Conservation (phyloP, 1,140 invertebrate genomes). For the Drosophila prosaltans region DNA sequence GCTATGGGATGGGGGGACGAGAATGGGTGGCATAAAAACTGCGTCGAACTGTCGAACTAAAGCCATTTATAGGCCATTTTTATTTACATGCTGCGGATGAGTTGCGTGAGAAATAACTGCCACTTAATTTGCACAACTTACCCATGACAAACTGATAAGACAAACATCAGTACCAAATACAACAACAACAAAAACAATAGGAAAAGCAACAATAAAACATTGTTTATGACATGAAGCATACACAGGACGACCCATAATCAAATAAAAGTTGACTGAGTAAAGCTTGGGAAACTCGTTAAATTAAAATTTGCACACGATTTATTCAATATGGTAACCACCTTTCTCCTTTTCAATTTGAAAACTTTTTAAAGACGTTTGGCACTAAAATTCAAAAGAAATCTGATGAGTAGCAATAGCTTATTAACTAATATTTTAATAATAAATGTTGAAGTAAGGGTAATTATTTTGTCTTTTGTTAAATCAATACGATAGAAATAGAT, state of each 20-base stretch:
- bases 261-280: constrained; percentile 44
- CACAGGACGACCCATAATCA: constrained; percentile 30
- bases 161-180: constrained; percentile 55
- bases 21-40: constrained; percentile 27
- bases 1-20: not conserved
- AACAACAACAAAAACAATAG: constrained; percentile 25
- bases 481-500: too few relatives aligned
- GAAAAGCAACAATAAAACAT: constrained; percentile 40
- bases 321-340: constrained; percentile 1
- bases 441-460: too few relatives aligned
- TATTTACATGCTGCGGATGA: constrained; percentile 72
- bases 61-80: constrained; percentile 75
- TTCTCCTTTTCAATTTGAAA: not conserved
- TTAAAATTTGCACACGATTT: constrained; percentile 74
- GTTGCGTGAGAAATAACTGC: constrained; percentile 77
- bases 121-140: constrained; percentile 69
- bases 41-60: constrained; percentile 55
- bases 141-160: constrained; percentile 64
- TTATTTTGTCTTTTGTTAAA: too few relatives aligned
- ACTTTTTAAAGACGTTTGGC: constrained; percentile 6
- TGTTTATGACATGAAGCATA: constrained; percentile 62
- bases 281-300: constrained; percentile 50
- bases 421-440: too few relatives aligned
- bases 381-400: not conserved
- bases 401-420: too few relatives aligned